Evolutionary conservation across 2,113 vertebrate species (phyloP), one percentile per base, ranked within the genome.

Genomic region (Prunella fulvescens): DNA sequence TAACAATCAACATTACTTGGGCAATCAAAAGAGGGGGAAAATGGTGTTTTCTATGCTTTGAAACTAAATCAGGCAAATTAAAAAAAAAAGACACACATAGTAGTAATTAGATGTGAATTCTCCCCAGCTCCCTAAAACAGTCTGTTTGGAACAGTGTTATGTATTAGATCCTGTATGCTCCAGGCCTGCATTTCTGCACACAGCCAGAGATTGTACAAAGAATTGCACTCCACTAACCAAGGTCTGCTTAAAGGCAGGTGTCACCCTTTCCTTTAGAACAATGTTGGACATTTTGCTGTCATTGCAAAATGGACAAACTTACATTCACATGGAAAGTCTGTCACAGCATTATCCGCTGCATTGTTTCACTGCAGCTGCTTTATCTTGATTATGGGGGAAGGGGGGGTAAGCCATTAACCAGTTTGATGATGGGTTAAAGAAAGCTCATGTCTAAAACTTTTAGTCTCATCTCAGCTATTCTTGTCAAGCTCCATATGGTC

Each of bases 1-100:
- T 77, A 97, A 73, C 74, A 81, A 83, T 60, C n/a, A 61, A 87
- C 92, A 86, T 35, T 25, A 84, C 79, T 93, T 28, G 8, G 86
- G 50, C 61, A 92, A 62, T 60, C 56, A 37, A 47, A 61, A 45
- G n/a, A 65, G 1, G 0, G 10, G 12, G 17, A 1, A 80, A 92
- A 91, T 25, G 3, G 19, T 48, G 31, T 58, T 92, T 92, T 89
- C 53, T 87, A 2, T 4, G 29, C 56, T 92, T 94, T 88, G 62
- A 94, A 91, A 90, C 20, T 50, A 70, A 66, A 95, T 62, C 51
- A 80, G 26, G 33, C 73, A 85, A 92, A 80, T 1, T 53, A 37
- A 42, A 62, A 67, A 62, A 67, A 88, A 76, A 61, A 53, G 24
- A 20, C 3, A 60, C 0, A 0, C 12, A 20, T 5, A 48, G 44